Evolutionary conservation across 2,888 invertebrate genomes (phyloP).

Genomic region (Cecidostiba fungosa): DNA sequence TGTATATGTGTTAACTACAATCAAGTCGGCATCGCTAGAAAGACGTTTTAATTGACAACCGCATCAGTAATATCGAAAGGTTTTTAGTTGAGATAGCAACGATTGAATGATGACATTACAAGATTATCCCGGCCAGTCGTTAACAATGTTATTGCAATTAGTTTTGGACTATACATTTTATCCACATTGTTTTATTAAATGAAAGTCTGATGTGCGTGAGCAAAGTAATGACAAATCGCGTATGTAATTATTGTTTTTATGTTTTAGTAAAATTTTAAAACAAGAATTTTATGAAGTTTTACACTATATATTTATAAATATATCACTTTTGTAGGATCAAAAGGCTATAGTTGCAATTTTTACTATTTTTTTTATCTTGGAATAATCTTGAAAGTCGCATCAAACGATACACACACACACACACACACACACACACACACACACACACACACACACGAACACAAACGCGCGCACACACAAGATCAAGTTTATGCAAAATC

Average conservation of each 20-base stretch:
- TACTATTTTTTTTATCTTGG: constrained; percentile 48
- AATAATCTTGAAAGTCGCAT: constrained; percentile 39
- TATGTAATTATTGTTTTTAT: constrained; percentile 41
- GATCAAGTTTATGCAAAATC: constrained; percentile 50
- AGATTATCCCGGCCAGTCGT: no score
- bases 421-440: constrained; percentile 41
- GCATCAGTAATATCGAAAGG: no score
- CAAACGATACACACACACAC: constrained; percentile 1
- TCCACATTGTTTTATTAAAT: constrained; percentile 46
- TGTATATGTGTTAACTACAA: no score
- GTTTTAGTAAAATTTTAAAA: constrained; percentile 24
- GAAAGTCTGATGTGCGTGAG: constrained; percentile 57
- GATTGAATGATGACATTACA: no score
- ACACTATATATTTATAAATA: not conserved
- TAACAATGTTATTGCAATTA: constrained; percentile 57
- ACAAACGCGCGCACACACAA: no score
- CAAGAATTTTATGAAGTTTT: constrained; percentile 45
- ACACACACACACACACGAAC: no score
- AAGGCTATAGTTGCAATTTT: constrained; percentile 39
- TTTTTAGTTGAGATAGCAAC: no score
- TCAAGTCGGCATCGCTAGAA: no score
- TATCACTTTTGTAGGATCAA: constrained; percentile 40
- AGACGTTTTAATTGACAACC: no score
- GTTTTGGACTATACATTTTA: constrained; percentile 49
- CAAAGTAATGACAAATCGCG: constrained; percentile 59